phyloP scores from a whole-genome alignment of 2,888 invertebrate species.

The Latrodectus elegans region DNA sequence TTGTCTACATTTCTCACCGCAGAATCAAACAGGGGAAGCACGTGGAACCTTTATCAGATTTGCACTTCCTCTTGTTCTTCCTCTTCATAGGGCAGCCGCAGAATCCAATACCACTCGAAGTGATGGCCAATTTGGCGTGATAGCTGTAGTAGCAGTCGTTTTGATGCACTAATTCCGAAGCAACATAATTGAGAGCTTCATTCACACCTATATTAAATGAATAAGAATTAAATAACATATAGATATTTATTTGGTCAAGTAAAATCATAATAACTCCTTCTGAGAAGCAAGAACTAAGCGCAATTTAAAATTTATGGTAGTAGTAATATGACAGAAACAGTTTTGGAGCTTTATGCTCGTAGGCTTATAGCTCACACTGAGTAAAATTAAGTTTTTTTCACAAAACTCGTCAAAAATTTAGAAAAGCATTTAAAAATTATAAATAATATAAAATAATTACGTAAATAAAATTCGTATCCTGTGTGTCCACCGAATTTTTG shows the following conservation, averaged over 20 bases:
- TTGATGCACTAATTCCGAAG: slow-evolving; percentile 38
- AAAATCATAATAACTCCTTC: neutral
- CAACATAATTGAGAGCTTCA: slow-evolving; percentile 49
- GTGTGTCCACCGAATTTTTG: no score
- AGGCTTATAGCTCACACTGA: no score
- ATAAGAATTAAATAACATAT: neutral
- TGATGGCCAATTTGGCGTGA: slow-evolving; percentile 62
- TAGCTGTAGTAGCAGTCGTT: slow-evolving; percentile 63
- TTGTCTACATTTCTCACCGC: slow-evolving; percentile 11
- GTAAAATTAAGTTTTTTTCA: no score
- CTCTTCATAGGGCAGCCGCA: slow-evolving; percentile 36
- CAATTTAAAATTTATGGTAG: no score
- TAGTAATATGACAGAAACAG: no score
- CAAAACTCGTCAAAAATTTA: no score
- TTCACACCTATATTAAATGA: slow-evolving; percentile 20
- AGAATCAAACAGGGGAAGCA: slow-evolving; percentile 53
- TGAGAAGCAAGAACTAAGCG: no score
- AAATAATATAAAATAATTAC: no score
- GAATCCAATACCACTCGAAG: slow-evolving; percentile 63
- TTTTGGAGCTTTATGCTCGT: no score
- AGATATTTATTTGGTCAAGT: neutral
- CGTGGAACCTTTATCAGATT: slow-evolving; percentile 7
- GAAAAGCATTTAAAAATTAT: no score
- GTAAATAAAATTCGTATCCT: no score
- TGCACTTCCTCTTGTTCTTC: slow-evolving; percentile 33